Percentiles rank a stretch among this genome's conserved stretches.
These are phyloP conservation scores for Dioctria rufipes DNA, from an alignment of 2,888 invertebrate species.

Conservation along the genomic window DNA sequence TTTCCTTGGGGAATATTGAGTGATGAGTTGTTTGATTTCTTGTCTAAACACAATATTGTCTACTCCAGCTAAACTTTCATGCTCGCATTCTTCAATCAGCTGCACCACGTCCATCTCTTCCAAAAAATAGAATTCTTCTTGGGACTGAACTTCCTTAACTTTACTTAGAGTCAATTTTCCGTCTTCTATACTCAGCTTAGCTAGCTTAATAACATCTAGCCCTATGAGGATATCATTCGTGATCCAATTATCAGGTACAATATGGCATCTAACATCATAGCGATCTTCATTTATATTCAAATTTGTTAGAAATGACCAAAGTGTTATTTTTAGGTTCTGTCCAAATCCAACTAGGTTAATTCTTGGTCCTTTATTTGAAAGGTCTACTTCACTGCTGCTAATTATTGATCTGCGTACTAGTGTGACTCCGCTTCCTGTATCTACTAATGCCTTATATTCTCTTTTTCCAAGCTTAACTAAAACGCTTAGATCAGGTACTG, in stretches of 20 bases:
- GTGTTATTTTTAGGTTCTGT: background rate
- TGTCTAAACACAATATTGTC: too few relatives aligned
- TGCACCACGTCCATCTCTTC: too few relatives aligned
- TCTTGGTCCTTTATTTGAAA: background rate
- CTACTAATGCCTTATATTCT: background rate
- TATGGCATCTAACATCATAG: background rate
- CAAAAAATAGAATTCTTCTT: too few relatives aligned
- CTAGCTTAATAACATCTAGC: background rate
- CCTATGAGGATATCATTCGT: background rate
- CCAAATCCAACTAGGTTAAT: conserved; percentile 1
- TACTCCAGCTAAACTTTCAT: too few relatives aligned
- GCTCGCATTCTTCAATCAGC: too few relatives aligned
- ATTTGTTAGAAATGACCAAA: background rate
- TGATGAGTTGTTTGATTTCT: background rate
- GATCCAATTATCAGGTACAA: background rate
- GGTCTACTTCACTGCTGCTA: background rate
- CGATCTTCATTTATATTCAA: background rate
- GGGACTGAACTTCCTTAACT: too few relatives aligned
- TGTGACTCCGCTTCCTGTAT: background rate
- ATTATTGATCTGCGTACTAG: background rate
- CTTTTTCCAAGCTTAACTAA: background rate
- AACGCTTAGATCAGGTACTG: background rate
- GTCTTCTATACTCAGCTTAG: too few relatives aligned
- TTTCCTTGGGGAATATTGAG: background rate
- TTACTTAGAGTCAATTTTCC: too few relatives aligned